Conservation (phyloP, 2,888 invertebrate genomes). For the Amphiduros pacificus region DNA sequence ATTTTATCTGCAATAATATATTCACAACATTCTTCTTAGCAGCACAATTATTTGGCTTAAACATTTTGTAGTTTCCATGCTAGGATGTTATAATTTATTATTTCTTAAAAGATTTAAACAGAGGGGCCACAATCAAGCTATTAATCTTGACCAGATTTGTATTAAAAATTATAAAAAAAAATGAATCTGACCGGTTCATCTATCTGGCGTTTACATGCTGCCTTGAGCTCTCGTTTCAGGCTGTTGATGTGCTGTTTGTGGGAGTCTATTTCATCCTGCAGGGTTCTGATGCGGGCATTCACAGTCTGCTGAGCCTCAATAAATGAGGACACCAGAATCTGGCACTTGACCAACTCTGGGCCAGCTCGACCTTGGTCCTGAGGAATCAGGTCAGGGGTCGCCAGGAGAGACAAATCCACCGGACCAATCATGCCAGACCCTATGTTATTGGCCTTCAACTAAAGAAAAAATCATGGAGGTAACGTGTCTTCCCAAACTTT, state of each 20-base stretch:
- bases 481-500: too few relatives aligned
- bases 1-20: too few relatives aligned
- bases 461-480: too few relatives aligned
- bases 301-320: slow-evolving; percentile 42
- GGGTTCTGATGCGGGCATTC: background rate
- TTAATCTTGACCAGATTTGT: too few relatives aligned
- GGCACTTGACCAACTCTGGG: slow-evolving; percentile 48
- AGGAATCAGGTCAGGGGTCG: slow-evolving; percentile 52
- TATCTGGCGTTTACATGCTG: slow-evolving; percentile 35
- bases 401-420: slow-evolving; percentile 30
- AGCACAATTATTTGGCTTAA: too few relatives aligned
- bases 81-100: too few relatives aligned
- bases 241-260: slow-evolving; percentile 54
- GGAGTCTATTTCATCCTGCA: slow-evolving; percentile 37
- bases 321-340: slow-evolving; percentile 52
- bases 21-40: too few relatives aligned
- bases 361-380: slow-evolving; percentile 42
- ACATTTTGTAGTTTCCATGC: too few relatives aligned
- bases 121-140: too few relatives aligned
- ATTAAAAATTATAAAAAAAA: too few relatives aligned
- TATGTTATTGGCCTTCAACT: background rate
- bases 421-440: background rate
- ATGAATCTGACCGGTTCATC: too few relatives aligned
- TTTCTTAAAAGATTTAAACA: too few relatives aligned
- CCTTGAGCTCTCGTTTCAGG: slow-evolving; percentile 51